Base-by-base conservation (phyloP, 2,113 vertebrate species). In the Toxostoma redivivum region DNA sequence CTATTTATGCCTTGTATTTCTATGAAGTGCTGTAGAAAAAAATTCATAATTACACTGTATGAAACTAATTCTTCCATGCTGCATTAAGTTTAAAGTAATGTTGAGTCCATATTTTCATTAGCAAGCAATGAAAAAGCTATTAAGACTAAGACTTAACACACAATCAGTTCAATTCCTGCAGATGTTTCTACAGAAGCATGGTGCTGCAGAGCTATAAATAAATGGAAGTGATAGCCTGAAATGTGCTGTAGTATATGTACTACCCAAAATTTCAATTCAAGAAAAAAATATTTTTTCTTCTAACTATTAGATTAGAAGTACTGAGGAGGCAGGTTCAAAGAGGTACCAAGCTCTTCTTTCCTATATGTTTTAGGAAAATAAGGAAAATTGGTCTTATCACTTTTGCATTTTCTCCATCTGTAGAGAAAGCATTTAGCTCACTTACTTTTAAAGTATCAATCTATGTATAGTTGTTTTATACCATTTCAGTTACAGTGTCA, bases 21-120 rank as follows among this genome's bases (percentile, higher is more conserved):
- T 86, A 19, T 69, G 60, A 94, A 87, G 42, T 70, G 31, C 18
- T 92, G 28, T 70, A 42, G 71, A 69, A 88, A 90, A 48, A 84
- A 91, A 90, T n/a, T 37, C 23, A 42, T 93, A 91, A 96, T 96
- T 95, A 62, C 72, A 85, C 47, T 56, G 50, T 80, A 72, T 57
- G 60, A 80, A 86, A 81, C 67, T 79, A 95, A 95, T 95, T 82
- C 51, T 73, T 92, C 83, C 94, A 92, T 19, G 56, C 90, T 85
- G 31, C 70, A 88, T 80, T 95, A 84, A 79, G 50, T 73, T 87
- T 95, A 90, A 95, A 96, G 79, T 95, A 96, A 95, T 81, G 47
- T 84, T 91, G 51, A 89, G 92, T 95, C 73, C 50, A 40, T 96
- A 93, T 85, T 94, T 96, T 81, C 90, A 94, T 96, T 95, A 96